Evolutionary conservation across 2,113 vertebrate genomes (phyloP), one percentile per base, ranked within the genome.

Genomic region (Atlantisia rogersi): DNA sequence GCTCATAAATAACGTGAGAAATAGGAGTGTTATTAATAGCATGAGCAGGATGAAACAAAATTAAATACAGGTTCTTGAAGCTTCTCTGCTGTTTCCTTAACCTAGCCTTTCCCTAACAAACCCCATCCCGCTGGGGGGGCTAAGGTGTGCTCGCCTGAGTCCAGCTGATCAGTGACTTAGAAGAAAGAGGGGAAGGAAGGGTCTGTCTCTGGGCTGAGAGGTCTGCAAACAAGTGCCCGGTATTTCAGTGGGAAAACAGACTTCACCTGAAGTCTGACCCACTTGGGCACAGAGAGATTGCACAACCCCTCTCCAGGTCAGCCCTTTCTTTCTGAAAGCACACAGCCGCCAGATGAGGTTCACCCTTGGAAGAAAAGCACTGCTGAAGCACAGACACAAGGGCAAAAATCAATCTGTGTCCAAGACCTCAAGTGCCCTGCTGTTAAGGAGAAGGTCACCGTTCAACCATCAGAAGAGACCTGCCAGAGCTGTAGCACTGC

Each of bases 271-370:
- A 53, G 40, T 32, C 68, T 19, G 73, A 52, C 11, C 10, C 4
- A 1, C 56, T 17, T 50, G 0, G 2, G 31, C 1, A 3, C 12
- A 7, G 16, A 55, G 56, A 35, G 68, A 11, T 39, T 40, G 81
- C 52, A 40, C 46, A 53, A 3, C 6, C 28, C 17, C 7, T 67
- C 59, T 56, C 4, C 0, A 8, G 32, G 46, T 25, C 32, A 16
- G 8, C 62, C 10, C 18, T 22, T 63, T 42, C 58, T 39, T 32
- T 65, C 59, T 55, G 21, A 26, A 76, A 65, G 87, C 28, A 10
- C 7, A 2, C 4, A 25, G 32, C 63, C 25, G 18, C 14, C 58
- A 40, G 62, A 3, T 40, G 32, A 59, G 71, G 26, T 35, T 37
- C 11, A 12, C n/a, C 26, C 40, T 26, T 8, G 37, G 56, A 32